Evolutionary conservation across 2,113 vertebrate genomes (phyloP).

Genomic region (Dascyllus trimaculatus): DNA sequence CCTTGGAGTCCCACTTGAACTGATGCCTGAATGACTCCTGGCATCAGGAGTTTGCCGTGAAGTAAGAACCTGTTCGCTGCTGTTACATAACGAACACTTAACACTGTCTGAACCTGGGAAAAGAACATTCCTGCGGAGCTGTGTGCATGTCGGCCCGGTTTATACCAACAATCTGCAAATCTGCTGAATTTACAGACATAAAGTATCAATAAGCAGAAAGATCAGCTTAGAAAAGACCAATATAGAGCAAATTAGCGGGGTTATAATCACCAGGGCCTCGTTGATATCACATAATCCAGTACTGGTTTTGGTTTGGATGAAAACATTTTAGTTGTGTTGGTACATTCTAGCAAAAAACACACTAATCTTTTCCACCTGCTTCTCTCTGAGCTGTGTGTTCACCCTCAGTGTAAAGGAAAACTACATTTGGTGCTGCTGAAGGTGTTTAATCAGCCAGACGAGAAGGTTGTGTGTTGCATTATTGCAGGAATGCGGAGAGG

Average conservation of each 20-base stretch:
- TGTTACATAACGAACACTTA: conserved; percentile 26
- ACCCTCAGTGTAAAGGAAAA: neutral
- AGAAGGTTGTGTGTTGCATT: neutral
- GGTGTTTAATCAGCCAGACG: neutral
- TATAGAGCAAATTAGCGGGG: too few species aligned
- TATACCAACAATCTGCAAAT: neutral
- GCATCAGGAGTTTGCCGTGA: conserved; percentile 8
- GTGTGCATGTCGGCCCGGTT: neutral
- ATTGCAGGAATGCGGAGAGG: conserved; percentile 34
- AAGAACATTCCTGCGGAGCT: conserved; percentile 2
- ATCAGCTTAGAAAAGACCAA: too few species aligned
- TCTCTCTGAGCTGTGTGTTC: neutral
- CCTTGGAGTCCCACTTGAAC: conserved; percentile 4
- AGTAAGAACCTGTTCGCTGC: conserved; percentile 30
- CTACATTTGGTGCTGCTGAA: neutral
- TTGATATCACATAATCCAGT: too few species aligned
- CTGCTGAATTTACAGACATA: neutral
- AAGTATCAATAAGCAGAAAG: neutral
- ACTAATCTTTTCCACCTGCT: too few species aligned
- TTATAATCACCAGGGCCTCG: too few species aligned
- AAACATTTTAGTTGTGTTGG: too few species aligned
- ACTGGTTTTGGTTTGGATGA: too few species aligned
- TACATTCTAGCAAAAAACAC: neutral
- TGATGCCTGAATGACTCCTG: conserved; percentile 42
- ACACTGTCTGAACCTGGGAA: conserved; percentile 40